Percentiles rank a stretch among this genome's conserved stretches.
These are phyloP conservation scores for Rhamphomyia laevipes DNA, from an alignment of 2,888 invertebrate genomes.

Conservation along the genomic window DNA sequence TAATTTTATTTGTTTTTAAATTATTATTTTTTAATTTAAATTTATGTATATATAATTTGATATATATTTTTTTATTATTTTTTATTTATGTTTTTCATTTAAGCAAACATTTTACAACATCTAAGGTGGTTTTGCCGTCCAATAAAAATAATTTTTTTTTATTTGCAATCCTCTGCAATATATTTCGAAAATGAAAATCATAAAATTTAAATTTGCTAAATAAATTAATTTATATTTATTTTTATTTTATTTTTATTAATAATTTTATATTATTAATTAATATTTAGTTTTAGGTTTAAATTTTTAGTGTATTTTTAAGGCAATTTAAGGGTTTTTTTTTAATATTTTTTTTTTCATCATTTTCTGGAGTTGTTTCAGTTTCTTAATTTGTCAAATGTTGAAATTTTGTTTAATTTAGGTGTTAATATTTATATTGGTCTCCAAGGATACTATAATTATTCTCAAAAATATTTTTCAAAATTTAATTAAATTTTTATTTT, in stretches of 20 bases:
- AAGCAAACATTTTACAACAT: conserved; percentile 31
- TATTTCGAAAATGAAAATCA: background rate
- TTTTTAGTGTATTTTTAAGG: too few relatives aligned
- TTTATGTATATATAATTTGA: background rate
- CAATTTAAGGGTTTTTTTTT: too few relatives aligned
- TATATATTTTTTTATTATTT: conserved; percentile 1
- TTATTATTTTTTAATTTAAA: background rate
- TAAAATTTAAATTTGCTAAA: background rate
- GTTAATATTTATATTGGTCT: too few relatives aligned
- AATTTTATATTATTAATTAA: background rate
- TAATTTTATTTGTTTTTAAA: background rate
- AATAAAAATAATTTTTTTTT: conserved; percentile 22
- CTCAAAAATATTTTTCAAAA: too few relatives aligned
- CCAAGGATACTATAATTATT: too few relatives aligned
- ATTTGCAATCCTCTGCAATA: background rate
- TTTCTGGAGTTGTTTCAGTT: too few relatives aligned
- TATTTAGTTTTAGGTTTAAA: too few relatives aligned
- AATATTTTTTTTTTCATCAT: too few relatives aligned
- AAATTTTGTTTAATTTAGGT: too few relatives aligned
- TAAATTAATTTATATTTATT: background rate
- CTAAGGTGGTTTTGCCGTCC: conserved; percentile 37
- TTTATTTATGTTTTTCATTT: conserved; percentile 7
- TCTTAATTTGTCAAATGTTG: too few relatives aligned
- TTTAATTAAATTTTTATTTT: too few relatives aligned
- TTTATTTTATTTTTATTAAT: background rate